Evolutionary conservation across 1,140 invertebrate species (phyloP), one percentile per base, ranked within the genome.

Genomic region (Sinonovacula constricta): DNA sequence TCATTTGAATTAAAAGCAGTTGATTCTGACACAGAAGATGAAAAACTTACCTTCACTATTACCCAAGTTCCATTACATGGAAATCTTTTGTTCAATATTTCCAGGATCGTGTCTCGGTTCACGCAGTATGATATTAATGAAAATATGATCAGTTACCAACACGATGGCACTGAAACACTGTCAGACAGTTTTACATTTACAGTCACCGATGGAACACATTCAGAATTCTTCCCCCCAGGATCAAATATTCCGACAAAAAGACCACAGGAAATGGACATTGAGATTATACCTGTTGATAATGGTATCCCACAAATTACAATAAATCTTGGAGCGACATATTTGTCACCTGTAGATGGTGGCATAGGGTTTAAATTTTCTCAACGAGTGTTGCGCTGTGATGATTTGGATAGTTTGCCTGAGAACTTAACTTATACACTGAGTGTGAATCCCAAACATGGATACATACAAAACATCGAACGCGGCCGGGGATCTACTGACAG

Each of bases 1-100:
- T 88, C 90, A 7, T 90, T 90, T 79, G 91, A 92, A 75, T 79
- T 92, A 14, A 88, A 87, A 62, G 88, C 88, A n/a, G 88, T 89
- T 62, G 91, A 92, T 72, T 67, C 75, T 53, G 91, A 92, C 76
- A 91, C 91, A 2, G 45, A 65, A 28, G 85, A 88, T 30, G 80
- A 88, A 15, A 83, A 83, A 33, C 76, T 92, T 14, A 62, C 81
- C n/a, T 90, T 91, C 67, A 87, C 81, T 4, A 83, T 92, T 2
- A 90, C 88, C 0, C 87, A 88, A 71, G 75, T 84, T 7, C 91
- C 91, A n/a, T 63, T 85, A 0, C 88, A 91, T 81, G 91, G 91
- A 3, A 87, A 88, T 18, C 75, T 92, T 3, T 36, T 91, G 24
- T 85, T 82, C 59, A 90, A 89, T 77, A 80, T 81, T 45, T 81